Evolutionary conservation across 2,888 invertebrate genomes (phyloP).

Genomic region (Cheilosia impressa): DNA sequence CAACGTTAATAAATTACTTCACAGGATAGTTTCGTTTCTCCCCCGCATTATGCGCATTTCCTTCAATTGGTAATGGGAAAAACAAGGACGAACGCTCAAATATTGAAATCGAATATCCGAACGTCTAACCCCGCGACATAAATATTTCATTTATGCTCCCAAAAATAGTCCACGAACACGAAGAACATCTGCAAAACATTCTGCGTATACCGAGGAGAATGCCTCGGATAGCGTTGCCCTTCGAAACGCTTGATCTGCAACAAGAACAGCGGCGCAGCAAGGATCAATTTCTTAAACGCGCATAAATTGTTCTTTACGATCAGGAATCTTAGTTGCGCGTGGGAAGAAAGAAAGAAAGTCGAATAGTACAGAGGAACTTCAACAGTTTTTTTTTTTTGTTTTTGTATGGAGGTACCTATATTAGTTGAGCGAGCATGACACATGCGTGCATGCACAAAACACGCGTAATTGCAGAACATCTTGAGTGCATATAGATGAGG

Average conservation of each 20-base stretch:
- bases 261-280: constrained; percentile 14
- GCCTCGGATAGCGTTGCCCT: constrained; percentile 16
- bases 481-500: constrained; percentile 33
- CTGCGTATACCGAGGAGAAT: constrained; percentile 13
- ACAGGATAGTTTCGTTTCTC: constrained; percentile 13
- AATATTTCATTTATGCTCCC: constrained; percentile 53
- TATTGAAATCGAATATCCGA: constrained; percentile 55
- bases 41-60: constrained; percentile 21
- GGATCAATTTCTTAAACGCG: constrained; percentile 61
- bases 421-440: constrained; percentile 26
- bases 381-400: constrained; percentile 6
- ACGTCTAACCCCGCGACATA: constrained; percentile 34
- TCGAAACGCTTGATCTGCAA: constrained; percentile 59
- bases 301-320: constrained; percentile 49
- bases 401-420: background rate
- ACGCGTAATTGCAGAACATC: constrained; percentile 61
- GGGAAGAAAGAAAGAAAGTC: constrained; percentile 62
- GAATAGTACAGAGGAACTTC: constrained; percentile 23
- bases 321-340: constrained; percentile 34
- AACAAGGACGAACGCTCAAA: constrained; percentile 31
- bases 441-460: constrained; percentile 52
- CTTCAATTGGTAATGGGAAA: constrained; percentile 19
- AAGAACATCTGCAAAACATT: constrained; percentile 63
- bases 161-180: constrained; percentile 50
- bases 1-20: constrained; percentile 20